These are phyloP conservation scores for Tadarida brasiliensis DNA, from an alignment of 2,797 vertebrate genomes.

Conservation along the genomic window DNA sequence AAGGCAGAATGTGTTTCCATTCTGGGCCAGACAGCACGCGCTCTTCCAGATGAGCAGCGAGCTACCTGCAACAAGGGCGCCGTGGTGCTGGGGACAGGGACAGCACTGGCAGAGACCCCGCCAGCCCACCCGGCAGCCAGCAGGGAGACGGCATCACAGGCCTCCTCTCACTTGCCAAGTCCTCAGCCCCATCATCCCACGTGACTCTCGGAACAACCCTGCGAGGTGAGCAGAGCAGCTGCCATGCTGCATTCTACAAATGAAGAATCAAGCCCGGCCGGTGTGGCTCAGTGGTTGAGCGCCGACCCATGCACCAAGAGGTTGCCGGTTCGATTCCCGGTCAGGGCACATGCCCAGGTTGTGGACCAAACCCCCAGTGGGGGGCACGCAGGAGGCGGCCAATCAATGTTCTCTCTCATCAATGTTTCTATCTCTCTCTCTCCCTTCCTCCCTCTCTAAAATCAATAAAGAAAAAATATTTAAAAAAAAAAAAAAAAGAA, in stretches of 20 bases:
- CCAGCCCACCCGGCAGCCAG: neutral
- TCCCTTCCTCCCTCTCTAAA: too few species aligned
- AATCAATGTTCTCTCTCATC: too few species aligned
- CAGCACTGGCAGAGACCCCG: neutral
- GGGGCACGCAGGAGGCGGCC: too few species aligned
- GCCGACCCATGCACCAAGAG: too few species aligned
- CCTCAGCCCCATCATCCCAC: neutral
- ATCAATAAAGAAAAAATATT: too few species aligned
- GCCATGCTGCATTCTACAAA: neutral
- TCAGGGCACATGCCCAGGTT: too few species aligned
- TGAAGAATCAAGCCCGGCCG: neutral
- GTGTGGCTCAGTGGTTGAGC: too few species aligned
- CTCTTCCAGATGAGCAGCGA: neutral
- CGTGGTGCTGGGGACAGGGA: neutral
- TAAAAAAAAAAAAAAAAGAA: too few species aligned
- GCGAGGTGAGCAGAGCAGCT: neutral
- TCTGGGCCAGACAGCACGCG: neutral
- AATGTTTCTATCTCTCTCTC: too few species aligned
- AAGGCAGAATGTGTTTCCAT: neutral
- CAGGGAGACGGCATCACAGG: fast-evolving
- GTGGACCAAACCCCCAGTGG: too few species aligned
- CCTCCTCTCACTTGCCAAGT: neutral
- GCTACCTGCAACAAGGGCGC: neutral
- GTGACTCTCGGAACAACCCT: neutral
- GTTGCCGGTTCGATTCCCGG: too few species aligned